Percentiles rank a stretch among this genome's conserved stretches.
Evolutionary conservation across 2,888 invertebrate genomes (phyloP).

Genomic region (Heliothis peltigera): DNA sequence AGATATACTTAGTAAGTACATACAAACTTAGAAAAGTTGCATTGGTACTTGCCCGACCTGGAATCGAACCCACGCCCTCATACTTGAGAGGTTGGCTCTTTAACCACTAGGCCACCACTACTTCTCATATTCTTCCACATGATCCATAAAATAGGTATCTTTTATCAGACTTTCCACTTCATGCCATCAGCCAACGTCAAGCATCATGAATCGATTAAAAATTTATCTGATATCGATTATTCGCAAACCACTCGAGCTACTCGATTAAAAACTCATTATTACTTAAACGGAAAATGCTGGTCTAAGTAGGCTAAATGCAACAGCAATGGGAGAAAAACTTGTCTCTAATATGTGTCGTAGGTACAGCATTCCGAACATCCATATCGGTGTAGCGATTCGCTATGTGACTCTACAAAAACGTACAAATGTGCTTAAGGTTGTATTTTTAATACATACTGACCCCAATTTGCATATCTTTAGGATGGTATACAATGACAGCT

Average conservation of each 20-base stretch:
- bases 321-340: background rate
- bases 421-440: background rate
- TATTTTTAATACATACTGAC: background rate
- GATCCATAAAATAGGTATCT: too few species aligned
- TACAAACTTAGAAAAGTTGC: too few species aligned
- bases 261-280: conserved; percentile 1
- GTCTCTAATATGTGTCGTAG: background rate
- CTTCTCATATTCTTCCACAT: too few species aligned
- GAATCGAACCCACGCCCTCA: too few species aligned
- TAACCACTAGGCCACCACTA: too few species aligned
- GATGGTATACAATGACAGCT: background rate
- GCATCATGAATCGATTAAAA: background rate
- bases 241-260: background rate
- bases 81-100: too few species aligned
- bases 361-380: conserved; percentile 11
- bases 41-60: too few species aligned
- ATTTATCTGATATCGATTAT: conserved; percentile 1
- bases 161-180: background rate
- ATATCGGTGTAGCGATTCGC: conserved; percentile 10
- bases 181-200: background rate
- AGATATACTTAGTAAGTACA: too few species aligned
- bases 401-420: conserved; percentile 3
- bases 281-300: background rate
- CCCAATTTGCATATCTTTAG: background rate
- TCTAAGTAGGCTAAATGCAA: background rate